Base-by-base conservation (phyloP, 1,140 invertebrate genomes). In the Galleria mellonella region DNA sequence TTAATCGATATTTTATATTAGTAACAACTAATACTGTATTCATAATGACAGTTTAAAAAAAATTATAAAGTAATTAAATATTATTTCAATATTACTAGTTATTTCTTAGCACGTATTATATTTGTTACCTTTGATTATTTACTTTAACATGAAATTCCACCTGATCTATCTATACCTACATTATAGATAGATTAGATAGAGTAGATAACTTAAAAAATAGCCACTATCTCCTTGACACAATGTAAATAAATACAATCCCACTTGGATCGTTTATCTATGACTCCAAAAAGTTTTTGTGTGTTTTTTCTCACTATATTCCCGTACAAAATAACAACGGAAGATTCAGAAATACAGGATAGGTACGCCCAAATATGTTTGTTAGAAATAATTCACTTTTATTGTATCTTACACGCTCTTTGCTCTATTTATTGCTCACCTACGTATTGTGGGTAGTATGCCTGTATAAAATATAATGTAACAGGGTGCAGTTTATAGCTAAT, bases 311-410 rank as follows among this genome's bases (percentile, higher is more conserved):
- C 29, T 9, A 35, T 41, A 35, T 13, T 23, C 35, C 35, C 36
- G 36, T 9, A 6, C 33, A 47, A 47, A 47, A 47, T 31, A 47
- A 42, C 27, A 15, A 15, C 12, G 37, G 46, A 23, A 33, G 49
- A 55, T 53, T 64, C 55, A 62, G 53, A 64, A 55, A 65, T 59
- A 60, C 62, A 17, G 55, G 52, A n/a, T n/a, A n/a, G n/a, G 54
- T 60, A 52, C 60, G 63, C 57, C 60, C 55, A 62, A 74, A 78
- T 78, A 65, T 63, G 74, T 71, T 75, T 74, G 71, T 60, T 58
- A 63, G 53, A 76, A 81, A 84, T 84, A 84, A 83, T 72, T 84
- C 81, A 83, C 71, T 82, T 84, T 84, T 84, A 84, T 84, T 79
- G 70, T 83, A 77, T 75, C 72, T 78, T 72, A 74, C 71, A 68